Evolutionary conservation across 2,113 vertebrate species (phyloP).

Genomic region (Puma concolor): DNA sequence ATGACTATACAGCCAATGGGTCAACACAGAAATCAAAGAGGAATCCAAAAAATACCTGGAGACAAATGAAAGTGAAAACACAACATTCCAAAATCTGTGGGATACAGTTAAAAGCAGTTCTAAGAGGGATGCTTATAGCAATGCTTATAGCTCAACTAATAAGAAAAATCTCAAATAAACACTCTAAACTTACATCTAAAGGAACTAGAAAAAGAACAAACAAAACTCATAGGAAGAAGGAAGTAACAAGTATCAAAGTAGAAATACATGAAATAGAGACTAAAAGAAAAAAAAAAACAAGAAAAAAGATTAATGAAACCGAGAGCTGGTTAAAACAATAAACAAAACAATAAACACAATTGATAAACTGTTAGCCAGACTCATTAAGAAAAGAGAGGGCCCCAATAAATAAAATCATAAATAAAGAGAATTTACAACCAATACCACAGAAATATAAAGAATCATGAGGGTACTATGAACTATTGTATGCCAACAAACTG

Average conservation of each 20-base stretch:
- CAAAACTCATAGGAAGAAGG: background rate
- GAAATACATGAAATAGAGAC: background rate
- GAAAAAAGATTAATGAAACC: background rate
- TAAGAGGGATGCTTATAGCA: background rate
- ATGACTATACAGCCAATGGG: background rate
- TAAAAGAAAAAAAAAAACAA: background rate
- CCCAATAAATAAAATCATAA: background rate
- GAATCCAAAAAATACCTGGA: background rate
- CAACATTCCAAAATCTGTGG: background rate
- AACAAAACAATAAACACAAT: background rate
- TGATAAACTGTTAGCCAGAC: background rate
- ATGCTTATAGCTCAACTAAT: background rate
- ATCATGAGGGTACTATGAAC: background rate
- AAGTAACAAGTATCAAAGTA: background rate
- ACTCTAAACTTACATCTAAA: background rate
- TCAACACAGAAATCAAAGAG: background rate
- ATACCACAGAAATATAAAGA: background rate
- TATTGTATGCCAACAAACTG: background rate
- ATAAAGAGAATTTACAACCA: background rate
- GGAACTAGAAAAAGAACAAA: background rate
- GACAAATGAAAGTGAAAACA: background rate
- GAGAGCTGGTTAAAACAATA: background rate
- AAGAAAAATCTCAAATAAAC: background rate
- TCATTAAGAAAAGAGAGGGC: background rate
- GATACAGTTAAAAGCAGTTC: background rate